Conservation (phyloP, 2,888 invertebrate species). For the Xestia sexstrigata region DNA sequence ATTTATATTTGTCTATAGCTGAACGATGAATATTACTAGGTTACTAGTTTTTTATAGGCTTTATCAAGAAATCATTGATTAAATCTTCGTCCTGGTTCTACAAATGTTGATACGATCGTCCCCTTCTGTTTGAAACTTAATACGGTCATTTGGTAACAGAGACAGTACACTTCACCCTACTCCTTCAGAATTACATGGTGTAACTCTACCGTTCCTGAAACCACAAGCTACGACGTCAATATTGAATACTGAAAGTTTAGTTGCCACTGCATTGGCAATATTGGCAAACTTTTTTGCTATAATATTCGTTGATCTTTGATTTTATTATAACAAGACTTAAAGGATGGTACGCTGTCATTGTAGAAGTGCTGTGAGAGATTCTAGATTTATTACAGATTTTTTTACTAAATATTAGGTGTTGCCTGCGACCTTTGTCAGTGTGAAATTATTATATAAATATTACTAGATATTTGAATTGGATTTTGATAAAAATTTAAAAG, state of each 20-base stretch:
- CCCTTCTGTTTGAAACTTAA: conserved; percentile 39
- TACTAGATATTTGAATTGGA: too few species aligned
- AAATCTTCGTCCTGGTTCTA: background rate
- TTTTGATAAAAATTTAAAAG: too few species aligned
- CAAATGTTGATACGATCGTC: conserved; percentile 35
- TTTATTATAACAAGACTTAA: background rate
- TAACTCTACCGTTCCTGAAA: conserved; percentile 25
- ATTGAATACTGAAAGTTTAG: conserved; percentile 19
- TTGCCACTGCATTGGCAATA: background rate
- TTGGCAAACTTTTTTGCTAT: background rate
- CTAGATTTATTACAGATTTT: background rate
- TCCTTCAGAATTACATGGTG: conserved; percentile 28
- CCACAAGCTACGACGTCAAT: conserved; percentile 20
- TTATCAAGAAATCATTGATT: background rate
- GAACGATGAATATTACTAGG: background rate
- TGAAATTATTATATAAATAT: too few species aligned
- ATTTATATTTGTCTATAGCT: background rate
- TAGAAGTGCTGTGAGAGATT: background rate
- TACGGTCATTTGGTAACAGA: conserved; percentile 34
- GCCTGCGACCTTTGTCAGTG: too few species aligned
- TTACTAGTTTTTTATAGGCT: background rate
- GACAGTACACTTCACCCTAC: conserved; percentile 32
- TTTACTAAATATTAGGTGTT: too few species aligned
- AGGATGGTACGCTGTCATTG: background rate
- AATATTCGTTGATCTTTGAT: background rate